Percentiles rank a stretch among this genome's conserved stretches.
Evolutionary conservation across 2,113 vertebrate genomes (phyloP).

Genomic region (Glaucomys volans): DNA sequence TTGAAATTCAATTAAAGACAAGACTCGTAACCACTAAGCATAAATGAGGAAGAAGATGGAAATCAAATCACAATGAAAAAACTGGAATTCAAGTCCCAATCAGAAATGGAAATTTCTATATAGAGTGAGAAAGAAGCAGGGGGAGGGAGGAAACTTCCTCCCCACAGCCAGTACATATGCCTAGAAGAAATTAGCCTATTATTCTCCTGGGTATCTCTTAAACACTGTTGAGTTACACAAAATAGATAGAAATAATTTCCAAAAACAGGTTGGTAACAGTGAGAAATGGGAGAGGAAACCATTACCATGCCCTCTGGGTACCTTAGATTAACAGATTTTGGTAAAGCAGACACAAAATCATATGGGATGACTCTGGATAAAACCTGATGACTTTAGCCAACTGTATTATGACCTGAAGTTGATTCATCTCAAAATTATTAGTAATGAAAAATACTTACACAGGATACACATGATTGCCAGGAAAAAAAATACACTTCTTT

Average conservation of each 20-base stretch:
- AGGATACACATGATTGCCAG: constrained; percentile 64
- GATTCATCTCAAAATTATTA: constrained; percentile 79
- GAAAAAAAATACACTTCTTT: constrained; percentile 62
- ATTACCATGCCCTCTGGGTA: neutral
- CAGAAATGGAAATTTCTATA: constrained; percentile 63
- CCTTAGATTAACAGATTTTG: constrained; percentile 15
- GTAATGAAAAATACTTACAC: constrained; percentile 80
- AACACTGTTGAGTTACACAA: constrained; percentile 24
- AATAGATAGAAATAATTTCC: constrained; percentile 44
- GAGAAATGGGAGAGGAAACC: constrained; percentile 32
- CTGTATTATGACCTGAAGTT: constrained; percentile 58
- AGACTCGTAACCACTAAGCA: constrained; percentile 65
- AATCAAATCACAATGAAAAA: constrained; percentile 52
- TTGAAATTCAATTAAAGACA: constrained; percentile 71
- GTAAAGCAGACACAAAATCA: constrained; percentile 63
- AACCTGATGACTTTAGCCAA: constrained; percentile 35
- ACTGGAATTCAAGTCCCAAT: constrained; percentile 39
- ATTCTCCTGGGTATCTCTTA: neutral
- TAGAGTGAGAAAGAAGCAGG: neutral
- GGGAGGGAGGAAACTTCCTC: accelerated
- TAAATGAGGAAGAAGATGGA: constrained; percentile 68
- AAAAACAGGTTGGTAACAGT: constrained; percentile 54
- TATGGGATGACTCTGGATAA: constrained; percentile 59
- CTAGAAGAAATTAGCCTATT: constrained; percentile 33
- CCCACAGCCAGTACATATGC: neutral